phyloP scores from a whole-genome alignment of 2,888 invertebrate species.

The Galerucella pusilla region DNA sequence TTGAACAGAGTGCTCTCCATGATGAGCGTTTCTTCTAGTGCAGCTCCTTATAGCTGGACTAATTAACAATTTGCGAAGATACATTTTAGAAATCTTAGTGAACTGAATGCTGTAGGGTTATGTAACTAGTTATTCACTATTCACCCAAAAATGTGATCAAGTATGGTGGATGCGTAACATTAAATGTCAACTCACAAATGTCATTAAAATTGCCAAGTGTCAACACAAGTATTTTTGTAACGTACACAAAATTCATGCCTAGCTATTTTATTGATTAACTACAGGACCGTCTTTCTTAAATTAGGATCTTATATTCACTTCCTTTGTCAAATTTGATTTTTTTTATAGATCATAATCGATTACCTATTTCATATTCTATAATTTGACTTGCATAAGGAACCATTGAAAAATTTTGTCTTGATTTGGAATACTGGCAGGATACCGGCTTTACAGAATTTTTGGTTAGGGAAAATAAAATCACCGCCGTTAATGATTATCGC shows the following conservation, averaged over 20 bases:
- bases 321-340: neutral
- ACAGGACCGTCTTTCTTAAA: neutral
- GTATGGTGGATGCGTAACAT: neutral
- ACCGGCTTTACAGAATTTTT: no score
- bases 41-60: slow-evolving; percentile 28
- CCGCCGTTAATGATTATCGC: neutral
- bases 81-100: slow-evolving; percentile 20
- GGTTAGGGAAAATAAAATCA: no score
- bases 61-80: slow-evolving; percentile 20
- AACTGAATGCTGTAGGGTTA: neutral
- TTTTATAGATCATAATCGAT: neutral
- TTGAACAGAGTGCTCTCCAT: slow-evolving; percentile 38
- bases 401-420: neutral
- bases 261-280: neutral
- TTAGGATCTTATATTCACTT: neutral
- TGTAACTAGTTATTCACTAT: slow-evolving; percentile 7
- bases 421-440: neutral
- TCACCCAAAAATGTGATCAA: slow-evolving; percentile 1
- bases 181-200: neutral
- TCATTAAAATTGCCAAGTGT: neutral
- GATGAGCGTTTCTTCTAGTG: slow-evolving; percentile 44
- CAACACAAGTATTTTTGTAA: neutral
- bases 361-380: neutral
- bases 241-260: neutral
- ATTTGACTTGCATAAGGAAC: neutral